phyloP scores from a whole-genome alignment of 92 coral and sea anemone species.

The Umimayanthus kanabou region DNA sequence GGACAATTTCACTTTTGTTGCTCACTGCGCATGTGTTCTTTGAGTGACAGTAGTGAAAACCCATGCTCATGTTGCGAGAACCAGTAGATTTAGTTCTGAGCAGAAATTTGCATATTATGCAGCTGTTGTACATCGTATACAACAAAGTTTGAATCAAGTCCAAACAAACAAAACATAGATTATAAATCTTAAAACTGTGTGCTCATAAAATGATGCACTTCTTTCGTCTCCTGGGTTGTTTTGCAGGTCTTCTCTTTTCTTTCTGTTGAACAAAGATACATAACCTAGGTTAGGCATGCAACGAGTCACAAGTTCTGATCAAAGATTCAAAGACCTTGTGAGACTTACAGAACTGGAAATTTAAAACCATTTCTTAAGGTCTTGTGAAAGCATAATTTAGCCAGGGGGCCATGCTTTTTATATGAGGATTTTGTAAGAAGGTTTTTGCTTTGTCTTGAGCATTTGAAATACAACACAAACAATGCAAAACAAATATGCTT shows the following conservation, averaged over 20 bases:
- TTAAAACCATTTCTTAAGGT: no score
- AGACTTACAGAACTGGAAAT: no score
- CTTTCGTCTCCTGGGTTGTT: conserved; percentile 62
- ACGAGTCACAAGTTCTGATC: not conserved
- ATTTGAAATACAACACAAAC: no score
- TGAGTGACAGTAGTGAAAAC: conserved; percentile 16
- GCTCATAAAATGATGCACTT: conserved; percentile 87
- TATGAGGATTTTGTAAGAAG: no score
- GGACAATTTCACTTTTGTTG: conserved; percentile 4
- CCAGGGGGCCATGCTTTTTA: no score
- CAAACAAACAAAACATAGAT: not conserved
- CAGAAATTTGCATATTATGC: not conserved
- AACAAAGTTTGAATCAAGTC: not conserved
- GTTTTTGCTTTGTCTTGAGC: no score
- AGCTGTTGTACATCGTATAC: not conserved
- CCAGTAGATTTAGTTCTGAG: not conserved
- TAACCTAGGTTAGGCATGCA: not conserved
- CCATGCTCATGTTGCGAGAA: not conserved
- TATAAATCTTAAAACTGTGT: not conserved
- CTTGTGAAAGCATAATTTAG: no score
- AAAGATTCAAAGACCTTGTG: no score
- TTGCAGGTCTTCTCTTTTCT: conserved; percentile 80
- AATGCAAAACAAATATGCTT: no score
- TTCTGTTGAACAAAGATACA: conserved; percentile 69
- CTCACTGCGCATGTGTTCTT: conserved; percentile 9